These are phyloP conservation scores for Anthoptus insignis DNA, from an alignment of 2,888 invertebrate species.

Conservation along the genomic window DNA sequence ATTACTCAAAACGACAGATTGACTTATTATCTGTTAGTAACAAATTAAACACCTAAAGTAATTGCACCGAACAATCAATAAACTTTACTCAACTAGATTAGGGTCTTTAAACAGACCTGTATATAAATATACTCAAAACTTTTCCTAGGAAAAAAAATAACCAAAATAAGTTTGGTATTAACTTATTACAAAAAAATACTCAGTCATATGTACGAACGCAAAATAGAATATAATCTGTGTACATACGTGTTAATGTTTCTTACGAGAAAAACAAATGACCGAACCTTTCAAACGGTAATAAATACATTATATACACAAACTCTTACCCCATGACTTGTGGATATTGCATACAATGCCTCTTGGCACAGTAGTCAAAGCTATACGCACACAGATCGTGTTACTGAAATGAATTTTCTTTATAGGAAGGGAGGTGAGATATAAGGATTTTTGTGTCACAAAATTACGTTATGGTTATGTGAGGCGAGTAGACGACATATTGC, in stretches of 20 bases:
- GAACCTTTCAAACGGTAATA: conserved; percentile 18
- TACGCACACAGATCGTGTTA: neutral
- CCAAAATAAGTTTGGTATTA: conserved; percentile 67
- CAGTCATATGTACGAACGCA: conserved; percentile 41
- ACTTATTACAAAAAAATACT: conserved; percentile 57
- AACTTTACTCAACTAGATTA: conserved; percentile 42
- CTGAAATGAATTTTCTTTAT: too few relatives aligned
- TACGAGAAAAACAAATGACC: conserved; percentile 3
- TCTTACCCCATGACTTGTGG: conserved; percentile 5
- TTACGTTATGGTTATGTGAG: too few relatives aligned
- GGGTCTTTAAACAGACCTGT: conserved; percentile 77
- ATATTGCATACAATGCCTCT: conserved; percentile 26
- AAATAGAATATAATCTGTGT: conserved; percentile 18
- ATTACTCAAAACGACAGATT: conserved; percentile 1
- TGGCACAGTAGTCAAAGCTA: conserved; percentile 3
- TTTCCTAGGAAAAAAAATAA: conserved; percentile 73
- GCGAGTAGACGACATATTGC: too few relatives aligned
- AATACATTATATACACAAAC: conserved; percentile 10
- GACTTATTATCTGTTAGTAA: neutral
- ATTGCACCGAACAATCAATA: conserved; percentile 38
- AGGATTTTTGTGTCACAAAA: too few relatives aligned
- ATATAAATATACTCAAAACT: conserved; percentile 61
- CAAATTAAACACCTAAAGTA: conserved; percentile 13
- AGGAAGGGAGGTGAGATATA: too few relatives aligned
- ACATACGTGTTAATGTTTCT: conserved; percentile 38